phyloP scores from a whole-genome alignment of 2,113 vertebrate species.

The Thinocorus orbignyianus region DNA sequence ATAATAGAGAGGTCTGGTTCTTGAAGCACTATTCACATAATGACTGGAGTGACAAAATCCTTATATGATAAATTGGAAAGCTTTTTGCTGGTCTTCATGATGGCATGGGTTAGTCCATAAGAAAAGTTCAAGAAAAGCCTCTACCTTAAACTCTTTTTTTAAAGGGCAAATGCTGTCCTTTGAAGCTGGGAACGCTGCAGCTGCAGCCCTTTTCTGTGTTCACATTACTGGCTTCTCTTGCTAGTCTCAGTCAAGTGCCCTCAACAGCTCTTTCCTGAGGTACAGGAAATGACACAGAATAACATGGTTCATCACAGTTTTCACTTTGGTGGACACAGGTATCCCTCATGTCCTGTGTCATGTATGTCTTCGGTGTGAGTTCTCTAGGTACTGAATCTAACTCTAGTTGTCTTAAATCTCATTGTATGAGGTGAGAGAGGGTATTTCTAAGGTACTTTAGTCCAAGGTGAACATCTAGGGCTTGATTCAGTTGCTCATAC shows the following conservation, averaged over 20 bases:
- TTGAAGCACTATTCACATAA: neutral
- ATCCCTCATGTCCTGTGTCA: neutral
- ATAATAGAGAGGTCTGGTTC: neutral
- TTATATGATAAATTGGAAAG: neutral
- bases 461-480: neutral
- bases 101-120: fast-evolving
- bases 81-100: neutral
- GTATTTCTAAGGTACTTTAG: neutral
- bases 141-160: neutral
- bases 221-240: neutral
- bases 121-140: neutral
- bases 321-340: neutral
- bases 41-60: neutral
- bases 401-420: neutral
- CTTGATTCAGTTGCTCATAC: neutral
- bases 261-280: neutral
- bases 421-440: neutral
- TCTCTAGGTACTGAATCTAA: neutral
- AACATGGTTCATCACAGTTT: neutral
- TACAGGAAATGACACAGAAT: neutral
- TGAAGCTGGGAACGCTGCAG: neutral
- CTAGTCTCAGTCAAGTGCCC: neutral
- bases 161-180: neutral
- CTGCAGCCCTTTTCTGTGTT: neutral
- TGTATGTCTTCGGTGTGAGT: fast-evolving